Conservation (phyloP, 2,888 invertebrate genomes). For the Strigamia maritima region DNA sequence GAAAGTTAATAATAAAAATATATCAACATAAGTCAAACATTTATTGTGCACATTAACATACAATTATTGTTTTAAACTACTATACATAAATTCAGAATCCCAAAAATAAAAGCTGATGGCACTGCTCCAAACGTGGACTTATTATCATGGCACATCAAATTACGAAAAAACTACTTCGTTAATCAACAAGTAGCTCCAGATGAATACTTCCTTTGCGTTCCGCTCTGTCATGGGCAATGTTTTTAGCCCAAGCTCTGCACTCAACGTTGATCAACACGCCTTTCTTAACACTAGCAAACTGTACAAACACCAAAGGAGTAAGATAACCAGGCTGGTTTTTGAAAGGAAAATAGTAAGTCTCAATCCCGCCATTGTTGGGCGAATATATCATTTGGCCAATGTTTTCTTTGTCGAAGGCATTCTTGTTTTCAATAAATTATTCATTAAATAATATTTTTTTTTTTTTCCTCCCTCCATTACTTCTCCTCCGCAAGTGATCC, state of each 20-base stretch:
- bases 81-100: too few species aligned
- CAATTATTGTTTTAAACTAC: too few species aligned
- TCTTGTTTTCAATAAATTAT: conserved; percentile 52
- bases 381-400: conserved; percentile 81
- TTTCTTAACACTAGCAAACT: conserved; percentile 77
- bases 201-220: conserved; percentile 89
- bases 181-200: conserved; percentile 91
- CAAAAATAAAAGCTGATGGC: too few species aligned
- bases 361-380: conserved; percentile 69
- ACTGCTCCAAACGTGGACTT: too few species aligned
- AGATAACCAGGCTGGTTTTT: conserved; percentile 78
- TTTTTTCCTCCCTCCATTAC: conserved; percentile 45
- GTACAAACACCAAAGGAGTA: conserved; percentile 83
- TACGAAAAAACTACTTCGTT: too few species aligned
- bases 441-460: too few species aligned
- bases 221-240: conserved; percentile 79
- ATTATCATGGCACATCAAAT: too few species aligned
- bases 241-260: conserved; percentile 89
- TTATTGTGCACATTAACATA: too few species aligned
- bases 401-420: conserved; percentile 87
- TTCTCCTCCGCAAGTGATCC: conserved; percentile 76
- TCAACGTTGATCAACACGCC: conserved; percentile 88
- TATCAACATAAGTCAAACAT: too few species aligned
- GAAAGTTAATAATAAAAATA: too few species aligned
- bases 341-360: conserved; percentile 81